Evolutionary conservation across 92 coral and sea anemone genomes (phyloP), one percentile per base, ranked within the genome.

Genomic region (Epizoanthus ramosus): DNA sequence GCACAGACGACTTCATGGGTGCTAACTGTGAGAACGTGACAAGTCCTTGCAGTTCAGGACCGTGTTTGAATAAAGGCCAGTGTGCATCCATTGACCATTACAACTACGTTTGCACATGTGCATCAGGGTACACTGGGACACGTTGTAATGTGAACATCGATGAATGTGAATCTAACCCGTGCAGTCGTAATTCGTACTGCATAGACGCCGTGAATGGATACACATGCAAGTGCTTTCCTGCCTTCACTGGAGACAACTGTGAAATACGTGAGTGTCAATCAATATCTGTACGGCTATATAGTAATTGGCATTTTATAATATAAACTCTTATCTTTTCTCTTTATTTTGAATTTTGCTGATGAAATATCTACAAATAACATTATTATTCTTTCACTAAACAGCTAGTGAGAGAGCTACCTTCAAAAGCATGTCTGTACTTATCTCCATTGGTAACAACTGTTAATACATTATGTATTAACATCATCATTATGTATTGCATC

Each of bases 241-340:
- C 93, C 45, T 68, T 82, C 83, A 90, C 88, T 12, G 93, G 93
- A 65, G 86, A 83, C 54, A 24, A 33, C 85, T 90, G 93, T 25
- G 93, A 90, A 15, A 90, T 80, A 53, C 82, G 93, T 90, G 67
- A 83, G 86, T 77, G 31, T 28, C 1, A 0, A 28, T 43, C 50
- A 43, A 43, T 43, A 43, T 43, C 50, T 43, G 50, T 43, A 43
- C 12, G 50, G 50, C 50, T 43, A n/a, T n/a, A n/a, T n/a, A 43
- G 50, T 43, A 43, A 6, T 43, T 43, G 8, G 10, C 50, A 3
- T 43, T 43, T 3, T 43, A 43, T 7, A 43, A 43, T 43, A 28
- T 28, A 28, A 43, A 43, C 50, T 43, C 10, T 6, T 43, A 43
- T 28, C 2, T 28, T 28, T 28, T 28, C 2, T 28, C 31, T 28